Base-by-base conservation (phyloP, 1,140 invertebrate species). In the Drosophila jambulina region DNA sequence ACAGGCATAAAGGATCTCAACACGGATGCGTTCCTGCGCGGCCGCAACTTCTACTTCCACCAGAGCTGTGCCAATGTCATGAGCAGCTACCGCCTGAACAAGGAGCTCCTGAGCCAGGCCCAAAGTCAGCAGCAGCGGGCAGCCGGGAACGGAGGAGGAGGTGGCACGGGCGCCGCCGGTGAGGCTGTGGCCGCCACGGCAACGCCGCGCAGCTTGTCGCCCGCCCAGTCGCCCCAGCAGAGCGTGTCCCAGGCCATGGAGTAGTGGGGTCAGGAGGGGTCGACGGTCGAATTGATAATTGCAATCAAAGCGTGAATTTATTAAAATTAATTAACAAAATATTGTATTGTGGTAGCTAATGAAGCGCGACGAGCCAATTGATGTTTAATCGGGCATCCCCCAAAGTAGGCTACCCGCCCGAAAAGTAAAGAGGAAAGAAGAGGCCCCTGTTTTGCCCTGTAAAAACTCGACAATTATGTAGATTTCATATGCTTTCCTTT, bases 1-100 rank as follows among this genome's bases (percentile, higher is more conserved):
- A 92, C 91, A 92, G 91, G 91, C 85, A 91, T 92, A 92, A 92
- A 92, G 78, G 91, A 92, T 77, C 85, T 91, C 74, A 78, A 84
- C 32, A 83, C 91, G 43, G 91, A 92, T 79, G 87, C 90, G 64
- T 92, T 92, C 65, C 79, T 92, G 58, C 90, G 91, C 62, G 91
- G 91, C 43, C 91, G 91, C 34, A 92, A 92, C 65, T 92, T 92
- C 38, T 92, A 92, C 67, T 92, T 92, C 27, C 91, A 92, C 59
- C 91, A 92, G 68, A 92, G 91, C 54, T 92, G 91, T 70, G 91
- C 91, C 59, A 92, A 92, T 43, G 91, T 92, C 38, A 92, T 92
- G 91, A 91, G 86, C 57, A 92, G 83, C 64, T 92, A 92, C 48
- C 75, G 91, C 7, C 63, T 92, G 23, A 92, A 84, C 68, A 92